A percentile compares a stretch with the other conserved stretches of the same genome.
phyloP scores from a whole-genome alignment of 2,797 vertebrate genomes.

The Pangasius mekongensis region DNA sequence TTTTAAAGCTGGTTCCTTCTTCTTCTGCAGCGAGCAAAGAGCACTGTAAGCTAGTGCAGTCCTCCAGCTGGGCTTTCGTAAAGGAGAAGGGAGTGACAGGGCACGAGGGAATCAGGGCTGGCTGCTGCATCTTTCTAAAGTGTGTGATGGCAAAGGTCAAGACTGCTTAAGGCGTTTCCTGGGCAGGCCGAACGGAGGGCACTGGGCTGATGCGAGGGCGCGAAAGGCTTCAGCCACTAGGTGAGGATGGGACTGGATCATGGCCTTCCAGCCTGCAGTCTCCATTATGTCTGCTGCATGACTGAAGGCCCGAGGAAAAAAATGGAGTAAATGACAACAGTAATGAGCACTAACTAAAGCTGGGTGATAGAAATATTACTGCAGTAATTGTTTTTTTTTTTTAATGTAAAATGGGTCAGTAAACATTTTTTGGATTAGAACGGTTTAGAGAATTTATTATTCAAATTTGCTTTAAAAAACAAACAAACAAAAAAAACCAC shows the following conservation, averaged over 20 bases:
- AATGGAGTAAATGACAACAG: constrained; percentile 27
- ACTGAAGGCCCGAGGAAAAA: constrained; percentile 74
- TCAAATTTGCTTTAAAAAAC: not conserved
- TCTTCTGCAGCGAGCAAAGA: constrained; percentile 40
- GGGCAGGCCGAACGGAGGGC: constrained; percentile 59
- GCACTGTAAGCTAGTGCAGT: constrained; percentile 44
- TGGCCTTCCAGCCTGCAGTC: constrained; percentile 99
- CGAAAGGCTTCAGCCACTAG: constrained; percentile 98
- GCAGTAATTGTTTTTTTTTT: not conserved
- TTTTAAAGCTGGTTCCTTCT: constrained; percentile 50
- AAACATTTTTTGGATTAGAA: not conserved
- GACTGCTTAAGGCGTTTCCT: constrained; percentile 62
- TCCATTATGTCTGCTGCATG: constrained; percentile 98
- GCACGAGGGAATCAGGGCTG: constrained; percentile 22
- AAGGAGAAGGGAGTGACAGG: constrained; percentile 36
- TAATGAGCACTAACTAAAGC: not conserved
- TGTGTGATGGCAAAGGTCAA: constrained; percentile 50
- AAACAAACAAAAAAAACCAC: not conserved
- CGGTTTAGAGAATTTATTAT: not conserved
- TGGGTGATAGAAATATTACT: not conserved
- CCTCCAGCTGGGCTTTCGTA: constrained; percentile 44
- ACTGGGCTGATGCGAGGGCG: constrained; percentile 76
- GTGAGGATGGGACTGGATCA: constrained; percentile 99
- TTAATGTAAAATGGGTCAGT: not conserved
- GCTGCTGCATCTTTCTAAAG: constrained; percentile 43